Evolutionary conservation across 2,113 vertebrate genomes (phyloP).

Genomic region (Syrmaticus mikado): DNA sequence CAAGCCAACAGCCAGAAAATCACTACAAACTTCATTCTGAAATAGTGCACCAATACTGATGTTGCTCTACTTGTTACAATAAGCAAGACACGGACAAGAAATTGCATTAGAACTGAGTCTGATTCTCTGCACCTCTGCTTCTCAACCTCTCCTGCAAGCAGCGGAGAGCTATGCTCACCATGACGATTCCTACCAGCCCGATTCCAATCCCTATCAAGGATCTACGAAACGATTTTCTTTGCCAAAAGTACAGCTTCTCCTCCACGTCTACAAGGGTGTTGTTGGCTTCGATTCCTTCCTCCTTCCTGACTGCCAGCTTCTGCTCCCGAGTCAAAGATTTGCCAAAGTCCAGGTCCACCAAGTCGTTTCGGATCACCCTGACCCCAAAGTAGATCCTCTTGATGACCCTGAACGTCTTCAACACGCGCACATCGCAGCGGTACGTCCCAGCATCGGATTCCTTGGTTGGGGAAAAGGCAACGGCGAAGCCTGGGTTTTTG

Average conservation of each 20-base stretch:
- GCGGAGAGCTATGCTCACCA: background rate
- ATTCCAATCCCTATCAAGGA: background rate
- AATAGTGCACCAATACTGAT: rapidly evolving
- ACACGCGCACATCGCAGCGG: slow-evolving; percentile 83
- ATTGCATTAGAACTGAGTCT: background rate
- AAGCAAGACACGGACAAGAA: background rate
- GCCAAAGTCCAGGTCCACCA: slow-evolving; percentile 80
- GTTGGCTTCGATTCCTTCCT: background rate
- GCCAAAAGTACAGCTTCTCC: background rate
- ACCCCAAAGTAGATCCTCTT: slow-evolving; percentile 88
- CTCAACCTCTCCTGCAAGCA: background rate
- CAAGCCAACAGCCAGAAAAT: background rate
- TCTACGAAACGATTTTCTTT: background rate
- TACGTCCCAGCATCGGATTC: slow-evolving; percentile 89
- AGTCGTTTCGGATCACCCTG: slow-evolving; percentile 72
- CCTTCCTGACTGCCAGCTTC: background rate
- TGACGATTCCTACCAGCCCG: background rate
- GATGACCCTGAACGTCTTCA: slow-evolving; percentile 62
- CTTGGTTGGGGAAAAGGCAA: slow-evolving; percentile 70
- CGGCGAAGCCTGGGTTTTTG: background rate
- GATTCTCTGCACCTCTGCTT: background rate
- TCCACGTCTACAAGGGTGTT: rapidly evolving
- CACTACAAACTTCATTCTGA: rapidly evolving
- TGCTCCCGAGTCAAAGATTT: slow-evolving; percentile 68
- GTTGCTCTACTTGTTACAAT: background rate